Evolutionary conservation across 2,113 vertebrate species (phyloP), one percentile per base, ranked within the genome.

Genomic region (Serilophus lunatus): DNA sequence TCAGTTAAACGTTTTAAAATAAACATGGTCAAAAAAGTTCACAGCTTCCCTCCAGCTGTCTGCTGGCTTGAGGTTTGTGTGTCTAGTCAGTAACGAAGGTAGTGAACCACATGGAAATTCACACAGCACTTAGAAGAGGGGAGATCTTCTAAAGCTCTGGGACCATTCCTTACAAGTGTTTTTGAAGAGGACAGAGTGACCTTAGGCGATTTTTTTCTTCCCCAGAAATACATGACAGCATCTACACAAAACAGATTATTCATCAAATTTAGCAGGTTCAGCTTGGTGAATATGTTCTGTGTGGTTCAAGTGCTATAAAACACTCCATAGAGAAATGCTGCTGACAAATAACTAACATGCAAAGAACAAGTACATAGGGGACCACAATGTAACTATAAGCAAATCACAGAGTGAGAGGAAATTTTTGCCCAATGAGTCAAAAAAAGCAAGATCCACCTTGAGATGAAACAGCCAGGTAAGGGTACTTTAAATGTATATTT

Each of bases 61-160:
- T 92, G 54, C 38, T 91, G 61, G 83, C 72, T 89, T 86, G 88
- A 92, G 83, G 86, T 82, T 86, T 93, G 80, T 81, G 76, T 72
- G 24, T 81, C 12, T 40, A 66, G 45, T 72, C 49, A 69, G 53
- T 60, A 84, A 78, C 6, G 40, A 79, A 92, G 49, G 40, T 26
- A 86, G 65, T 57, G 69, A 93, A 82, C 60, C 2, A 3, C 76
- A 66, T 10, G 35, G 82, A 88, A 95, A 96, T 90, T 94, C 88
- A 90, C 57, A 86, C 18, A 93, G 51, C 33, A 82, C 40, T 64
- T 76, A 59, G 47, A 47, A 83, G 77, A 88, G 22, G 51, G 12
- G 86, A 31, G 38, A 86, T 35, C 51, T 93, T 91, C 83, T 35
- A 69, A 87, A 82, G 36, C 16, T 69, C 87, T 68, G 10, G 35